Evolutionary conservation across 2,888 invertebrate species (phyloP), one percentile per base, ranked within the genome.

Genomic region (Diarsia brunnea): DNA sequence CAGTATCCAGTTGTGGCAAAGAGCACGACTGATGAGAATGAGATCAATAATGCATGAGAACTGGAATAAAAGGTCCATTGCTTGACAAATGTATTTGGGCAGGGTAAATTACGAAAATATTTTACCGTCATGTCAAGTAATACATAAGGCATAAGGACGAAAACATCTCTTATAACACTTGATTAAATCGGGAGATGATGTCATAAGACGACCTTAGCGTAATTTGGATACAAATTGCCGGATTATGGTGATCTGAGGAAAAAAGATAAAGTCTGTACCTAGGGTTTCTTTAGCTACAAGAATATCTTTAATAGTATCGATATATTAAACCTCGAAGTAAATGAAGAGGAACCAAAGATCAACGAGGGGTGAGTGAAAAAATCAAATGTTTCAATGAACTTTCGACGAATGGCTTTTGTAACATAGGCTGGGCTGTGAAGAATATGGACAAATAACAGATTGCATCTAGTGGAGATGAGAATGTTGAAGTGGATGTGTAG

Each of bases 221-320:
- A 71, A 81, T 84, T 81, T 81, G 71, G 66, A 8, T 81, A 84
- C 73, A 84, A 86, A 86, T 81, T 69, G 53, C 69, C 45, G 21
- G 38, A 81, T 84, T 84, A 84, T 75, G 63, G 10, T 51, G 69
- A 76, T 86, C 24, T 67, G 61, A 60, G 31, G 24, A 64, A 75
- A 67, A 71, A 45, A 58, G 4, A 49, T 49, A 47, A n/a, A 7
- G 12, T 16, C 10, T 45, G 31, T 78, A 61, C 27, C 51, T 38
- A 78, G 14, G 12, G 31, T 49, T 14, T 51, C 7, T 78, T 51
- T 64, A 16, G 5, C 10, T 55, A 14, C 10, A 43, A 27, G 14
- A 43, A 38, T 24, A 64, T 16, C 5, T 10, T 24, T 31, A 53
- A 31, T 14, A 63, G 12, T 8, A 16, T 16, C 7, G 2, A 3